Percentiles rank a stretch among this genome's conserved stretches.
Evolutionary conservation across 2,113 vertebrate species (phyloP).

Genomic region (Copsychus sechellarum): DNA sequence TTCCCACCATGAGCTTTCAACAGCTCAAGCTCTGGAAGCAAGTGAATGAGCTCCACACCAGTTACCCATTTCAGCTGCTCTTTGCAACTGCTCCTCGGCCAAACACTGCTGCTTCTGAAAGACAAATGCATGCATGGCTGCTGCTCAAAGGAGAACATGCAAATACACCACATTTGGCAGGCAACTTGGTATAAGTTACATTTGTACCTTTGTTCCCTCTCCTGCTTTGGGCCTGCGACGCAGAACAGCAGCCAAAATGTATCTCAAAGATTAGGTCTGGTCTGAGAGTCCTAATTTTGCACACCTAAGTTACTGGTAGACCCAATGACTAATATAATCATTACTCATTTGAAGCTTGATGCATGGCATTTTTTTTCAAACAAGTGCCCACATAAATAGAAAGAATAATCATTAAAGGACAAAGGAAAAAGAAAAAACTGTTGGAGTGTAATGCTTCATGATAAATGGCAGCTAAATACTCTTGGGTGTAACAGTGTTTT

Average conservation of each 20-base stretch:
- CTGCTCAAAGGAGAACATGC: neutral
- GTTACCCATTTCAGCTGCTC: neutral
- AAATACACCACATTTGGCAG: neutral
- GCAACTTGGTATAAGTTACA: neutral
- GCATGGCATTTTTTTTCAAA: neutral
- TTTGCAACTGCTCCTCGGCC: neutral
- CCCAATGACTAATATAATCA: neutral
- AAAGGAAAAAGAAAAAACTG: neutral
- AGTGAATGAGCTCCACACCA: neutral
- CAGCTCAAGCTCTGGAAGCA: neutral
- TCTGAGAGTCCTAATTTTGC: neutral
- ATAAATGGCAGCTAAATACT: constrained; percentile 1
- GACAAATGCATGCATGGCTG: neutral
- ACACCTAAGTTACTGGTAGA: neutral
- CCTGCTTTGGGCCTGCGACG: neutral
- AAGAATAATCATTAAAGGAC: neutral
- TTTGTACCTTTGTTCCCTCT: neutral
- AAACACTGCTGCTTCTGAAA: neutral
- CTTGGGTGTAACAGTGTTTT: neutral
- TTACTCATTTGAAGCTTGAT: neutral
- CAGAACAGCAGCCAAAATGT: neutral
- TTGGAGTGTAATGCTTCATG: neutral
- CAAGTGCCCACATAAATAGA: neutral
- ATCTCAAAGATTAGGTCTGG: neutral
- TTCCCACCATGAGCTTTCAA: neutral